phyloP scores from a whole-genome alignment of 2,888 invertebrate species.

The Drosophila aldrichi region DNA sequence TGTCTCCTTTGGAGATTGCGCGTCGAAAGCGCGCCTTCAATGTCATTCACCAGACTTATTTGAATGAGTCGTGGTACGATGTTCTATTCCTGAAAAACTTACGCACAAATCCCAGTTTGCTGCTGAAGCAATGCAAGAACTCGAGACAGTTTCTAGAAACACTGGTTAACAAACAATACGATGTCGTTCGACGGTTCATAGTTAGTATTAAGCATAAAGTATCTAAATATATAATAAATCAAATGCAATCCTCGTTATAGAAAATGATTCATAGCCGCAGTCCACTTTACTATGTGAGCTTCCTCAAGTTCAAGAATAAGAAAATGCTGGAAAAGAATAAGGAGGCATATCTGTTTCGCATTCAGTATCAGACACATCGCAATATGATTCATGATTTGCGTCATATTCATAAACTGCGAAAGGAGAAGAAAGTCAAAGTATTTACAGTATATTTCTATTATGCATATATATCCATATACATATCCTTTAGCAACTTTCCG shows the following conservation, averaged over 20 bases:
- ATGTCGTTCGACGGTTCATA: conserved; percentile 73
- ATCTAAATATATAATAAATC: no score
- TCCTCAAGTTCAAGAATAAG: conserved; percentile 70
- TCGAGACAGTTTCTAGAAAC: conserved; percentile 63
- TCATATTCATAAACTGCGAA: conserved; percentile 65
- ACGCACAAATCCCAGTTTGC: conserved; percentile 64
- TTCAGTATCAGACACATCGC: conserved; percentile 82
- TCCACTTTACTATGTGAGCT: conserved; percentile 77
- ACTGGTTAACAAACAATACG: conserved; percentile 66
- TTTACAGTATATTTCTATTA: not conserved
- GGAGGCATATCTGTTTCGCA: conserved; percentile 70
- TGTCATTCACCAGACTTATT: conserved; percentile 80
- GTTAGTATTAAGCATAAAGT: conserved; percentile 44
- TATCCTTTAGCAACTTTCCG: conserved; percentile 9
- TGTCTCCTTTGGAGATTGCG: conserved; percentile 78
- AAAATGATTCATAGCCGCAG: conserved; percentile 82
- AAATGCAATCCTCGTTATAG: conserved; percentile 55
- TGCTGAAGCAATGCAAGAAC: conserved; percentile 69
- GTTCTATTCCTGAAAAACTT: conserved; percentile 76
- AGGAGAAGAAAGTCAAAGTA: conserved; percentile 64
- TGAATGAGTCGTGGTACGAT: conserved; percentile 79
- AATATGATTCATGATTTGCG: conserved; percentile 77
- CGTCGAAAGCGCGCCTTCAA: conserved; percentile 74
- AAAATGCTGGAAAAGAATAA: conserved; percentile 58
- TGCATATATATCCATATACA: no score